Evolutionary conservation across 1,140 invertebrate genomes (phyloP).

Genomic region (Anagrus nilaparvatae): DNA sequence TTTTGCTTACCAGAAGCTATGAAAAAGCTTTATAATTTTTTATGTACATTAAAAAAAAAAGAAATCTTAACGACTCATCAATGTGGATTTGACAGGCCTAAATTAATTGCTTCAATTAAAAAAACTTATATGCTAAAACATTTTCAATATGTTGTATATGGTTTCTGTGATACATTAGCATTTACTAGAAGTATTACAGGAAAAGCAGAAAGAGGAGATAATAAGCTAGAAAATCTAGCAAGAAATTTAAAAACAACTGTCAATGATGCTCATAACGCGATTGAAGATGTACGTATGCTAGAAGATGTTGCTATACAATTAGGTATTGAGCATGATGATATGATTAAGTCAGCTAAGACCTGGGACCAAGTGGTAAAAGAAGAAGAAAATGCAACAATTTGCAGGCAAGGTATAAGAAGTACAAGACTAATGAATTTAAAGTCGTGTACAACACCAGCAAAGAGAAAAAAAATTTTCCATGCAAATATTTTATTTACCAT

Average conservation of each 20-base stretch:
- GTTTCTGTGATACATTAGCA: slow-evolving; percentile 13
- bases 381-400: slow-evolving; percentile 1
- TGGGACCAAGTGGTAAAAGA: slow-evolving; percentile 6
- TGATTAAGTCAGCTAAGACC: slow-evolving; percentile 6
- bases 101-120: slow-evolving; percentile 8
- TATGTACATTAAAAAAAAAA: slow-evolving; percentile 9
- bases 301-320: slow-evolving; percentile 7
- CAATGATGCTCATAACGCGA: slow-evolving; percentile 12
- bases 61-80: slow-evolving; percentile 12
- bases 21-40: slow-evolving; percentile 11
- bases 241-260: slow-evolving; percentile 1
- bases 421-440: slow-evolving; percentile 5
- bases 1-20: slow-evolving; percentile 11
- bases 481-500: slow-evolving; percentile 6
- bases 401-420: neutral
- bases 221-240: slow-evolving; percentile 12
- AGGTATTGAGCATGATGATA: slow-evolving; percentile 2
- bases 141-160: slow-evolving; percentile 8
- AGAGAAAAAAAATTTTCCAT: slow-evolving; percentile 10
- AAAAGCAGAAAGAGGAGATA: slow-evolving; percentile 9
- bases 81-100: slow-evolving; percentile 12
- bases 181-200: slow-evolving; percentile 3
- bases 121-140: slow-evolving; percentile 8
- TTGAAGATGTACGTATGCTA: slow-evolving; percentile 11
- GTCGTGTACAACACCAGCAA: neutral